Evolutionary conservation across 2,888 invertebrate species (phyloP).

Genomic region (Dioctria rufipes): DNA sequence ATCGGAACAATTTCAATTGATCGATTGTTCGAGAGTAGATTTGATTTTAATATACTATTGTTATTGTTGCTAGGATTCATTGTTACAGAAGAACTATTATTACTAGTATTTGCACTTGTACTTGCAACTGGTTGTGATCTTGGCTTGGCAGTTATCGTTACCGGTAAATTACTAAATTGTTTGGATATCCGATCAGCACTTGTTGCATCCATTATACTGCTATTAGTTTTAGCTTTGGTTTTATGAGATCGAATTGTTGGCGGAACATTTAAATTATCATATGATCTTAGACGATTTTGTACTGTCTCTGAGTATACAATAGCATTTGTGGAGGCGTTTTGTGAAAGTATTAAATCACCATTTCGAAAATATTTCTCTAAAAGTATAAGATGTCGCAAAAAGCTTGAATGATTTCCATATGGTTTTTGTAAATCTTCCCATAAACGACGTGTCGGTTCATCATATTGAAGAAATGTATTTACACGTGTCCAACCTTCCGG

Average conservation of each 20-base stretch:
- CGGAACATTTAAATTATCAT: slow-evolving; percentile 74
- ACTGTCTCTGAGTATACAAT: slow-evolving; percentile 86
- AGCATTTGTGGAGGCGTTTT: slow-evolving; percentile 82
- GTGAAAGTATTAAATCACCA: slow-evolving; percentile 83
- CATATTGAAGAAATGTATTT: slow-evolving; percentile 84
- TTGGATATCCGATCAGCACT: slow-evolving; percentile 16
- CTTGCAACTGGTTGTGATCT: slow-evolving; percentile 46
- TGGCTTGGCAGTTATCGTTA: slow-evolving; percentile 69
- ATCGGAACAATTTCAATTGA: slow-evolving; percentile 68
- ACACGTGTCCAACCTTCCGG: slow-evolving; percentile 91
- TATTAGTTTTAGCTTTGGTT: not conserved
- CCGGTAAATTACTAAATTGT: slow-evolving; percentile 61
- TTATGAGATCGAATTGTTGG: slow-evolving; percentile 63
- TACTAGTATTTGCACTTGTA: slow-evolving; percentile 51
- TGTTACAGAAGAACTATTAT: slow-evolving; percentile 33
- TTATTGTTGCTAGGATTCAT: slow-evolving; percentile 48
- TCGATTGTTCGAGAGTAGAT: slow-evolving; percentile 63
- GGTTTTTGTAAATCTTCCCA: slow-evolving; percentile 89
- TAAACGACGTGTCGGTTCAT: slow-evolving; percentile 83
- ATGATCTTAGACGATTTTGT: slow-evolving; percentile 83
- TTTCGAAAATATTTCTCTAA: slow-evolving; percentile 88
- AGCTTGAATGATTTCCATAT: slow-evolving; percentile 90
- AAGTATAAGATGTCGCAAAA: slow-evolving; percentile 84
- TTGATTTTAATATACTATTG: slow-evolving; percentile 68
- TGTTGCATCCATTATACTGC: not conserved